Conservation (phyloP, 2,797 vertebrate species). For the Sphenodon punctatus region DNA sequence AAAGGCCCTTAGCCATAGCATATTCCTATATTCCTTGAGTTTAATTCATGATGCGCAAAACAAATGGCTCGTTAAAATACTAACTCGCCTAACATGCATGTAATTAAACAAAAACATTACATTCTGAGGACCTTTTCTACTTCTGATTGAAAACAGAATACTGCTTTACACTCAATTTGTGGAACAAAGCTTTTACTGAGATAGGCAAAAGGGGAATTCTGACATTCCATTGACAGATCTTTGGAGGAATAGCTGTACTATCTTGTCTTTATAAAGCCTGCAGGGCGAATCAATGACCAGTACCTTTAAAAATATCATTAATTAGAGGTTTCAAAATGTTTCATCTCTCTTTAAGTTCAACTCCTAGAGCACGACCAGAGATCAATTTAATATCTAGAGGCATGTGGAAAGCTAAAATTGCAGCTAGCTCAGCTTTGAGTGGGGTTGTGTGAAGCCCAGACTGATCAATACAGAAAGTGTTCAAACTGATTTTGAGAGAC, state of each 20-base stretch:
- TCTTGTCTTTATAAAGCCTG: neutral
- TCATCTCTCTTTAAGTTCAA: neutral
- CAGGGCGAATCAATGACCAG: neutral
- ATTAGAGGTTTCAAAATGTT: neutral
- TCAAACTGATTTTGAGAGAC: neutral
- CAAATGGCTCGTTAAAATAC: neutral
- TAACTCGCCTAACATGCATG: neutral
- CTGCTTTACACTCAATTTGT: neutral
- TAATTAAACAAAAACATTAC: neutral
- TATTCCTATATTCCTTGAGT: too few relatives aligned
- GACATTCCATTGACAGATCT: neutral
- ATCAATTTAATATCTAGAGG: neutral
- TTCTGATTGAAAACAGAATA: neutral
- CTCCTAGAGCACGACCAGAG: neutral
- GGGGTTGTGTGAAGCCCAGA: neutral
- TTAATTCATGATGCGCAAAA: neutral
- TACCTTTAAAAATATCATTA: neutral
- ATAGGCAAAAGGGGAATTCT: neutral
- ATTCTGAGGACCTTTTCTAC: neutral
- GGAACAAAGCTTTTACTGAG: rapidly evolving
- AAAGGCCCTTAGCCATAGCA: too few relatives aligned
- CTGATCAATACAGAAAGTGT: neutral
- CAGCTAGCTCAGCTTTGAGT: neutral
- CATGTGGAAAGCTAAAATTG: neutral
- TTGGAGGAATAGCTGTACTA: neutral